Evolutionary conservation across 2,888 invertebrate species (phyloP), one percentile per base, ranked within the genome.

Genomic region (Pycnomerus fuliginosus): DNA sequence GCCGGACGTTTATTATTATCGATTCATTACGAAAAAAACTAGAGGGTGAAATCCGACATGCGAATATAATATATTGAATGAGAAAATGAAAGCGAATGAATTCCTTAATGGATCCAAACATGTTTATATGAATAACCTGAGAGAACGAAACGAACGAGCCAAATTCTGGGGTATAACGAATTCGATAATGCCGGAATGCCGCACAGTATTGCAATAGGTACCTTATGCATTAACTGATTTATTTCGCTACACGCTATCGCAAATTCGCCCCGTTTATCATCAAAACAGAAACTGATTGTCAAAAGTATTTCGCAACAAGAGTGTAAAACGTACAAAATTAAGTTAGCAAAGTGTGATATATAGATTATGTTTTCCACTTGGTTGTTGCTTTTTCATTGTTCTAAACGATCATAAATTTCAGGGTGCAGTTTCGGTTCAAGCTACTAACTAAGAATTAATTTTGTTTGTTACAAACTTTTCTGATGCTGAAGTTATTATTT

Each of bases 331-430:
- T 36, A 36, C 29, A 31, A 43, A 43, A 43, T 43, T 43, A 43
- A 43, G 43, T 43, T 43, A 36, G 35, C 23, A 29, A 46, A 42
- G 39, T 37, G 30, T 48, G 41, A 50, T 47, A 34, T 40, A 44
- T 44, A 14, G 32, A 40, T 31, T 40, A 40, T 40, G 36, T 44
- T 50, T 50, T 25, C 28, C 32, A 49, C 29, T 43, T 46, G 25
- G 46, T 38, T 46, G 49, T 29, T 31, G 34, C 44, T 34, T 41
- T 41, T 41, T 36, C 35, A 25, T 14, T n/a, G 23, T 29, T 39
- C 4, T 31, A 27, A 25, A 30, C 16, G 7, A 20, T 41, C 23
- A 41, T 41, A 41, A 41, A 41, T 41, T 24, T 11, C 41, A 5
- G 22, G 34, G 34, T 41, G 41, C 34, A 41, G 41, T 41, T 40